A percentile compares a stretch with the other conserved stretches of the same genome.
Conservation (phyloP, 2,113 vertebrate species). For the Mirza zaza region DNA sequence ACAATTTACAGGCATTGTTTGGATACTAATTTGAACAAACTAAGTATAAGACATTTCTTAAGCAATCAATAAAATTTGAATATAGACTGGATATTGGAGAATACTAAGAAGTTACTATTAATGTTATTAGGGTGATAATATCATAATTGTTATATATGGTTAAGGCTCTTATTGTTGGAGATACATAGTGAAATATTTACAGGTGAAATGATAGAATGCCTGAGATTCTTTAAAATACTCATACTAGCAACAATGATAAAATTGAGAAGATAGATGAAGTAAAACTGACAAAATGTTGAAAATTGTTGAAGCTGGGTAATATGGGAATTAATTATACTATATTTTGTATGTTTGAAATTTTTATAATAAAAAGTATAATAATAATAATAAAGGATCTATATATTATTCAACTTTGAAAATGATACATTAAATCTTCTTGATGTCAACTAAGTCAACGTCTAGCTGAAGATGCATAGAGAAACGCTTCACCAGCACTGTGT, state of each 20-base stretch:
- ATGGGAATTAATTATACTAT: background rate
- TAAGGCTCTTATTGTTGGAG: background rate
- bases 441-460: background rate
- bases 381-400: background rate
- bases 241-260: background rate
- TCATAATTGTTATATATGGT: background rate
- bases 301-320: background rate
- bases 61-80: background rate
- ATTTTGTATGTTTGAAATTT: background rate
- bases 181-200: constrained; percentile 20
- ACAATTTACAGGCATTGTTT: background rate
- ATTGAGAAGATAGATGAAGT: background rate
- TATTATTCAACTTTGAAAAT: background rate
- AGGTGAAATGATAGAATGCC: background rate
- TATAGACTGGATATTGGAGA: background rate
- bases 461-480: background rate
- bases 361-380: constrained; percentile 20
- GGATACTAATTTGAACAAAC: background rate
- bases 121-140: background rate
- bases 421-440: background rate
- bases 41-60: background rate
- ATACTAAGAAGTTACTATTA: background rate
- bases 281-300: background rate
- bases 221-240: constrained; percentile 19
- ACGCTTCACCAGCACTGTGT: background rate